Conservation (phyloP, 35 echinoderm and acorn worm species). For the Holothuria glaberrima region DNA sequence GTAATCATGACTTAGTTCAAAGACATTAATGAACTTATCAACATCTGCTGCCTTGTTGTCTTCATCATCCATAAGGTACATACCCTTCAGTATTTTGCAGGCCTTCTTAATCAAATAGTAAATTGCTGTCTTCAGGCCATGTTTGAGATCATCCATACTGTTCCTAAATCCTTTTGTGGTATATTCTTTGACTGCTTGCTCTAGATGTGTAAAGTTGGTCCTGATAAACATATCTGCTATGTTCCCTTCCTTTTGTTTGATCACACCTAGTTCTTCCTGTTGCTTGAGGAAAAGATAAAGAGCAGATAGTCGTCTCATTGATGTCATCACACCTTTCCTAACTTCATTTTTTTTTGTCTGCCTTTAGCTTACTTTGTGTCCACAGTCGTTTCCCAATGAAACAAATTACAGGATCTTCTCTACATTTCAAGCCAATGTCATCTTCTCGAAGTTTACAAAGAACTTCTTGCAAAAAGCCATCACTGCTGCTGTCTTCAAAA, state of each 20-base stretch:
- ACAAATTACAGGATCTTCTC: background rate
- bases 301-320: background rate
- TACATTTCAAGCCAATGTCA: slow-evolving; percentile 38
- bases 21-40: slow-evolving; percentile 64
- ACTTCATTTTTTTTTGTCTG: slow-evolving; percentile 5
- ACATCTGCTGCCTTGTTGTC: slow-evolving; percentile 60
- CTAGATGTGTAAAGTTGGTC: slow-evolving; percentile 43
- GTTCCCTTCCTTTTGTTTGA: background rate
- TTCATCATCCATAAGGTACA: slow-evolving; percentile 56
- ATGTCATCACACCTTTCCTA: background rate
- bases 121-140: slow-evolving; percentile 45
- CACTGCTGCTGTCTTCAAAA: slow-evolving; percentile 6
- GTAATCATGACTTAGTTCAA: slow-evolving; percentile 62
- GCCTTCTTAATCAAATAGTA: slow-evolving; percentile 47
- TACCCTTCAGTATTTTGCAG: slow-evolving; percentile 29
- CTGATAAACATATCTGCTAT: background rate
- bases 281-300: background rate
- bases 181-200: slow-evolving; percentile 34
- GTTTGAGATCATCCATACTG: slow-evolving; percentile 6
- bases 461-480: slow-evolving; percentile 15
- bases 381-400: background rate
- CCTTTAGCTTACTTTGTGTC: background rate
- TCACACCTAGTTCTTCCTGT: background rate
- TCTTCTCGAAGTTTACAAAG: slow-evolving; percentile 42
- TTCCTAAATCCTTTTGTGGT: slow-evolving; percentile 13